Base-by-base conservation (phyloP, 2,113 vertebrate species). In the Diphyllodes magnificus region DNA sequence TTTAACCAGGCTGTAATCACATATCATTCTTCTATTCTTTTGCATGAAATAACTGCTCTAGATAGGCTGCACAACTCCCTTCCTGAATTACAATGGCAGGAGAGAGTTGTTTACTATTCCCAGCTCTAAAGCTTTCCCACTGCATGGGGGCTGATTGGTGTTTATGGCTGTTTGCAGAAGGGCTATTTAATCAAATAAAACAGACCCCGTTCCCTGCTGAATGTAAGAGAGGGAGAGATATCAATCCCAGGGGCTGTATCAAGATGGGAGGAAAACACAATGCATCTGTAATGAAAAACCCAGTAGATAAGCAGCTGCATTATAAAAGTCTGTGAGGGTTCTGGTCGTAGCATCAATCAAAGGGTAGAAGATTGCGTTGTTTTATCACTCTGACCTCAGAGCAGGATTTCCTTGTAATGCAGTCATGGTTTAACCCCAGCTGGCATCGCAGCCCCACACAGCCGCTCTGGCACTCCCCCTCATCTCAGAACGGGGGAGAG, bases 81-180 rank as follows among this genome's bases (percentile, higher is more conserved):
- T 11, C 4, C 68, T 49, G 77, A 86, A 86, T 50, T 45, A 31
- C 71, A 69, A 5, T 70, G 84, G 57, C 78, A 77, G 79, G 63
- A 83, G 65, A 73, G 35, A 37, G 65, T 72, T 93, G 90, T 95
- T 96, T 96, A 76, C 93, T 50, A 37, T 88, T 91, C 78, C 54
- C 8, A 2, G 33, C 57, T 89, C 61, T 77, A 40, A 64, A 93
- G 65, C 75, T 93, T 94, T 92, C 73, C 40, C 10, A 9, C 56
- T 47, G 57, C 57, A 51, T 0, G 1, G 47, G 80, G 39, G 54
- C 20, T 96, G 95, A 88, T 80, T 91, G 78, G 92, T 94, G 86
- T 89, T 86, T 94, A 92, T 94, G 90, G 81, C 78, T 92, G 64
- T 85, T 96, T 92, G 79, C 81, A 95, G 92, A 89, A 91, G 42